Percentiles rank a stretch among this genome's conserved stretches.
phyloP scores from a whole-genome alignment of 2,888 invertebrate genomes.

The Orchesellides sinensis region DNA sequence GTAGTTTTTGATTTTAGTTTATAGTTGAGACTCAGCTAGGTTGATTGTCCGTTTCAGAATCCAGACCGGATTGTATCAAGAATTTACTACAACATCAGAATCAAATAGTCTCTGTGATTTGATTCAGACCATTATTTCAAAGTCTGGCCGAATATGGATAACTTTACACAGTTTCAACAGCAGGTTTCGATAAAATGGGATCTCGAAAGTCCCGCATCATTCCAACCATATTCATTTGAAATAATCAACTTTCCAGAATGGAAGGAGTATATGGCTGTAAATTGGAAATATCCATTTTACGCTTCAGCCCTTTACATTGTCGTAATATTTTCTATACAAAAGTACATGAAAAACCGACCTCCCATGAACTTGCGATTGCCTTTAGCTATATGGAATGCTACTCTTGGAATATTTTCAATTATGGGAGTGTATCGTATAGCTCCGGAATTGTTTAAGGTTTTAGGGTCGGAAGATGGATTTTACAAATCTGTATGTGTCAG shows the following conservation, averaged over 20 bases:
- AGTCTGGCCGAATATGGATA: slow-evolving; percentile 23
- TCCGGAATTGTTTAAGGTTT: slow-evolving; percentile 93
- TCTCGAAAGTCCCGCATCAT: slow-evolving; percentile 20
- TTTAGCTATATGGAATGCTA: slow-evolving; percentile 93
- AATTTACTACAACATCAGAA: too few species aligned
- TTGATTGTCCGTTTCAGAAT: too few species aligned
- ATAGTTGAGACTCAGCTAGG: too few species aligned
- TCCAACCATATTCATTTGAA: slow-evolving; percentile 83
- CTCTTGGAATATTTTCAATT: slow-evolving; percentile 85
- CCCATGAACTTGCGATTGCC: slow-evolving; percentile 92
- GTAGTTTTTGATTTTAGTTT: too few species aligned
- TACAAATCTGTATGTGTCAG: slow-evolving; percentile 97
- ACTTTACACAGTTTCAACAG: neutral
- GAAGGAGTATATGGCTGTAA: slow-evolving; percentile 78
- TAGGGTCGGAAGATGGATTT: slow-evolving; percentile 89
- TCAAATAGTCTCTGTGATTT: too few species aligned
- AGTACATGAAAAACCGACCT: slow-evolving; percentile 93
- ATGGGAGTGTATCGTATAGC: slow-evolving; percentile 94
- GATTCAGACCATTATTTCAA: too few species aligned
- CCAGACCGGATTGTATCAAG: too few species aligned
- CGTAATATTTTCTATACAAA: slow-evolving; percentile 94
- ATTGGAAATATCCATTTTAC: slow-evolving; percentile 96
- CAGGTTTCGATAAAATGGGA: slow-evolving; percentile 23
- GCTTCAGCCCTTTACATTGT: slow-evolving; percentile 93
- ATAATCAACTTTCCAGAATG: slow-evolving; percentile 31